A percentile compares a stretch with the other conserved stretches of the same genome.
phyloP scores from a whole-genome alignment of 2,113 vertebrate genomes.

The Acinonyx jubatus region DNA sequence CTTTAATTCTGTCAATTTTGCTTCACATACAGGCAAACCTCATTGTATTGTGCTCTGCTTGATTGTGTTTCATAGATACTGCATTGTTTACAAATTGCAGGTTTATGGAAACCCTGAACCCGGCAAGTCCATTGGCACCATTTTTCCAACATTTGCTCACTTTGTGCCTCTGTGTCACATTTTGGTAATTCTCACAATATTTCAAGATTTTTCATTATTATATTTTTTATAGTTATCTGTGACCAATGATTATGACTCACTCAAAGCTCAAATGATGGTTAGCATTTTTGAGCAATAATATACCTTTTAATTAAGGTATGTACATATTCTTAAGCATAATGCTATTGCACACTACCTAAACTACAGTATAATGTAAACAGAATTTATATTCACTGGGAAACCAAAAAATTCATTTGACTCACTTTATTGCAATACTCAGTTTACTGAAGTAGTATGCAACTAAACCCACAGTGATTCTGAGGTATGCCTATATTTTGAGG shows the following conservation, averaged over 20 bases:
- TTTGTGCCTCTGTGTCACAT: neutral
- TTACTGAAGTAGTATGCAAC: neutral
- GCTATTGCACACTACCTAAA: neutral
- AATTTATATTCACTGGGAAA: neutral
- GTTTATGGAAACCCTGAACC: neutral
- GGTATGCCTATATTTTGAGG: neutral
- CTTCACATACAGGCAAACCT: neutral
- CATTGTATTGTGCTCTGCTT: neutral
- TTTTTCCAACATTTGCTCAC: neutral
- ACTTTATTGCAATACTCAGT: neutral
- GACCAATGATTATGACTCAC: neutral
- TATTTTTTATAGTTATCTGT: neutral
- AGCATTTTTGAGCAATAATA: neutral
- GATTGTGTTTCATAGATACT: neutral
- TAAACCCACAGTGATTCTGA: neutral
- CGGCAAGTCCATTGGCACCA: neutral
- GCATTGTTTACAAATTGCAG: neutral
- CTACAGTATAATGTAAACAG: neutral
- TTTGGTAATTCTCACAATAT: neutral
- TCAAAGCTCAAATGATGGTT: too few species aligned
- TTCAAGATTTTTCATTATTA: neutral
- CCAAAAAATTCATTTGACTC: neutral
- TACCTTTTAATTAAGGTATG: neutral
- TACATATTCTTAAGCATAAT: neutral
- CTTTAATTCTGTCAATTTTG: neutral